Evolutionary conservation across 2,797 vertebrate species (phyloP).

Genomic region (Siniperca undulata): DNA sequence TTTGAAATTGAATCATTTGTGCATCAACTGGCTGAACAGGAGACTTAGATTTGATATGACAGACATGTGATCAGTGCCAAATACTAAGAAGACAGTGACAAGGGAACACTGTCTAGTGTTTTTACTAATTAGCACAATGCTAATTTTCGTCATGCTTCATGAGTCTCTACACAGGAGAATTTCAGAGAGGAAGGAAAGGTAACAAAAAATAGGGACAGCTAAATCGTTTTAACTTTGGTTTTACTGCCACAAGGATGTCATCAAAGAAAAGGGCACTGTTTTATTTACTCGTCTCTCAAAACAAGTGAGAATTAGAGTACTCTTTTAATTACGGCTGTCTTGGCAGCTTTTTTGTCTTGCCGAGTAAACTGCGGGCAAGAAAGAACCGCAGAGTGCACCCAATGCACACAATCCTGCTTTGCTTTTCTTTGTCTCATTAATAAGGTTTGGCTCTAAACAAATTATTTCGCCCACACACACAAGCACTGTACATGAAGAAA

Average conservation of each 20-base stretch:
- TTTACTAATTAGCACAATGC: conserved; percentile 23
- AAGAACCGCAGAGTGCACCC: conserved; percentile 15
- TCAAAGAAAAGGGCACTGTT: conserved; percentile 39
- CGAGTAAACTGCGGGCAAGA: conserved; percentile 17
- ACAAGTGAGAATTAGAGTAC: conserved; percentile 31
- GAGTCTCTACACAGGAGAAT: not conserved
- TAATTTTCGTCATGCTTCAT: conserved; percentile 33
- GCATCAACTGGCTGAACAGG: conserved; percentile 35
- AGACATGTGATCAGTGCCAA: conserved; percentile 10
- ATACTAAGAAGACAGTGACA: conserved; percentile 18
- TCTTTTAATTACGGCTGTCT: conserved; percentile 52
- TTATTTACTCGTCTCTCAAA: conserved; percentile 40
- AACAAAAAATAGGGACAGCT: conserved; percentile 1
- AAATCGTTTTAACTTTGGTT: conserved; percentile 37
- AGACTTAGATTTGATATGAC: conserved; percentile 25
- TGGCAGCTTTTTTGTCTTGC: conserved; percentile 21
- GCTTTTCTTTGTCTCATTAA: conserved; percentile 51
- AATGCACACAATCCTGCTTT: conserved; percentile 35
- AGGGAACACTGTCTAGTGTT: not conserved
- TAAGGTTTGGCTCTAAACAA: conserved; percentile 41
- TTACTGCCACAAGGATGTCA: conserved; percentile 20
- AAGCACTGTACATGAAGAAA: conserved; percentile 14
- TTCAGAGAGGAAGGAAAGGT: not conserved
- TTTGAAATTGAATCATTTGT: conserved; percentile 56
- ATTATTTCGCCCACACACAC: conserved; percentile 38